A percentile compares a stretch with the other conserved stretches of the same genome.
Conservation (phyloP, 2,113 vertebrate species). For the Pachypanchax playfairii region DNA sequence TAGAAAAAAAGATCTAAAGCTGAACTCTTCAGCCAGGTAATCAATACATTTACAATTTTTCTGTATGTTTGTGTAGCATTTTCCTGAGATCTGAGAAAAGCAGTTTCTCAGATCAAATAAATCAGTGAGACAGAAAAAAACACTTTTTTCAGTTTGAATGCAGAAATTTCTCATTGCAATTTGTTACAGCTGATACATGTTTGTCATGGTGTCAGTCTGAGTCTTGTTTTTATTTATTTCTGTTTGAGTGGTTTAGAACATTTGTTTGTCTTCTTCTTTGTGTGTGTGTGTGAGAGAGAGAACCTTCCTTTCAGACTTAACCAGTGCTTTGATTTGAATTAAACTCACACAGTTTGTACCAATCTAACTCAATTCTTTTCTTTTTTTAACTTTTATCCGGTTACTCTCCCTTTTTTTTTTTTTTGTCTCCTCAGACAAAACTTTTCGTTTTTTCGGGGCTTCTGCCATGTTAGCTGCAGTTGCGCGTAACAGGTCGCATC, state of each 20-base stretch:
- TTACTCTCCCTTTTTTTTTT: too few relatives aligned
- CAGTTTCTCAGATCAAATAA: background rate
- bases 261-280: too few relatives aligned
- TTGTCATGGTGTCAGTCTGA: background rate
- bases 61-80: background rate
- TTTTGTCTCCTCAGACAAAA: too few relatives aligned
- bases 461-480: too few relatives aligned
- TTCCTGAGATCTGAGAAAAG: background rate
- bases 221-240: background rate
- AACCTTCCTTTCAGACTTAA: too few relatives aligned
- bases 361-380: too few relatives aligned
- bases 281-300: background rate
- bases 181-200: background rate
- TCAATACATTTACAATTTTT: slow-evolving; percentile 6
- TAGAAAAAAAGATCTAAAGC: background rate
- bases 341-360: too few relatives aligned
- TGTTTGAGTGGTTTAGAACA: background rate
- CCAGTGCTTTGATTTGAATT: too few relatives aligned
- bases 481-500: too few relatives aligned
- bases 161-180: background rate
- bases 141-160: background rate
- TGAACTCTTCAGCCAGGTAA: background rate
- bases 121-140: background rate
- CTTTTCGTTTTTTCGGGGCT: too few relatives aligned
- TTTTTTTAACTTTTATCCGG: too few relatives aligned